phyloP scores from a whole-genome alignment of 2,888 invertebrate genomes.

The Nomada flava region DNA sequence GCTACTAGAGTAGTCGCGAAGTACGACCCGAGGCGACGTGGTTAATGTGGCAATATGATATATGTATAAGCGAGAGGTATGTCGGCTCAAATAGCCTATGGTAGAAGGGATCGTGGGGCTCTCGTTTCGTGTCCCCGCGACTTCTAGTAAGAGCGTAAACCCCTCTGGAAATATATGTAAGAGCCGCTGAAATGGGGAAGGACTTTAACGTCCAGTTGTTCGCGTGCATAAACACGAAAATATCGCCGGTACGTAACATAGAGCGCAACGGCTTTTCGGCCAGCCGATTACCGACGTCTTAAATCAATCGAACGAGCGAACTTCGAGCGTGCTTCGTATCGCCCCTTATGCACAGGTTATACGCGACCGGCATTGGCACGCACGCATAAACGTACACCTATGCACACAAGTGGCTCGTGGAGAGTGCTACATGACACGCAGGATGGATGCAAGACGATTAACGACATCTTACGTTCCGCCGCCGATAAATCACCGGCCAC shows the following conservation, averaged over 20 bases:
- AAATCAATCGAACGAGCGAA: slow-evolving; percentile 75
- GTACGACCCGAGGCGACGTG: slow-evolving; percentile 73
- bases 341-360: neutral
- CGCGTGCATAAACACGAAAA: slow-evolving; percentile 76
- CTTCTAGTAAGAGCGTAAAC: slow-evolving; percentile 50
- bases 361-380: neutral
- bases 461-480: slow-evolving; percentile 61
- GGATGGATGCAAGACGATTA: slow-evolving; percentile 58
- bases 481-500: slow-evolving; percentile 59
- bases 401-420: slow-evolving; percentile 4
- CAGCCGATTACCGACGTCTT: slow-evolving; percentile 71
- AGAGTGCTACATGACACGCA: slow-evolving; percentile 29
- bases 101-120: slow-evolving; percentile 47
- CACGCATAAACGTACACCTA: slow-evolving; percentile 1
- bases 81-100: slow-evolving; percentile 68
- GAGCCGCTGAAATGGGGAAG: slow-evolving; percentile 64
- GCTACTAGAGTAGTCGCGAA: slow-evolving; percentile 67
- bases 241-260: slow-evolving; percentile 64
- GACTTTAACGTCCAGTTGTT: slow-evolving; percentile 70
- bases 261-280: slow-evolving; percentile 65
- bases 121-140: slow-evolving; percentile 44
- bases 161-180: slow-evolving; percentile 56
- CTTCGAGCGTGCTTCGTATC: slow-evolving; percentile 41
- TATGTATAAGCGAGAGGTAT: slow-evolving; percentile 67
- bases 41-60: slow-evolving; percentile 80